Conservation (phyloP, 2,113 vertebrate species). For the Lynx canadensis region DNA sequence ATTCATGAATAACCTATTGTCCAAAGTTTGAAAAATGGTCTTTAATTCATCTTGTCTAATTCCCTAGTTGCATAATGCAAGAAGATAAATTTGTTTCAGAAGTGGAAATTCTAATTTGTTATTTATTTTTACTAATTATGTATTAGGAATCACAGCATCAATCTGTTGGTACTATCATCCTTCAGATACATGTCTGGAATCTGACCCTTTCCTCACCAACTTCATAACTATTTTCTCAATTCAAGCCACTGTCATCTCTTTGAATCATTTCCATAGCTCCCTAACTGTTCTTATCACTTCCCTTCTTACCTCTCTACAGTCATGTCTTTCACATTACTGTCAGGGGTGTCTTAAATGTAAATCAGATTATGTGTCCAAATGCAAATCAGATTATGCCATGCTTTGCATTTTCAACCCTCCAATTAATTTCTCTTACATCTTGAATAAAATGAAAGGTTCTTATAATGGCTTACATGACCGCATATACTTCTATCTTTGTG, state of each 20-base stretch:
- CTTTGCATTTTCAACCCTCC: not conserved
- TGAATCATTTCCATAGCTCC: not conserved
- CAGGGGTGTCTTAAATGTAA: not conserved
- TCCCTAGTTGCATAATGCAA: not conserved
- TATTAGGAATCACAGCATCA: not conserved
- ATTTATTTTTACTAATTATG: not conserved
- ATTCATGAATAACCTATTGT: not conserved
- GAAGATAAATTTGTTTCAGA: not conserved
- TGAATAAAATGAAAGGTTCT: not conserved
- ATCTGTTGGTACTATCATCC: not conserved
- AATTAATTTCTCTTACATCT: not conserved
- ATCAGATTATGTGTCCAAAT: not conserved
- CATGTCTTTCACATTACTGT: not conserved
- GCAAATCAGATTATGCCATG: not conserved
- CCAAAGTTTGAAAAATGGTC: not conserved
- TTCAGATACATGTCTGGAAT: not conserved
- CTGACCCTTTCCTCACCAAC: not conserved
- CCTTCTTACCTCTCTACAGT: not conserved
- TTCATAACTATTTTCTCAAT: not conserved
- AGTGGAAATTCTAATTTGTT: not conserved
- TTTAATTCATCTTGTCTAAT: not conserved
- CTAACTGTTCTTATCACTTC: not conserved
- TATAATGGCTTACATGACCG: not conserved
- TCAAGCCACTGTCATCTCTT: not conserved
- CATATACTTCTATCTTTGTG: not conserved